Conservation (phyloP, 1,140 invertebrate genomes). For the Bombus sylvicola region DNA sequence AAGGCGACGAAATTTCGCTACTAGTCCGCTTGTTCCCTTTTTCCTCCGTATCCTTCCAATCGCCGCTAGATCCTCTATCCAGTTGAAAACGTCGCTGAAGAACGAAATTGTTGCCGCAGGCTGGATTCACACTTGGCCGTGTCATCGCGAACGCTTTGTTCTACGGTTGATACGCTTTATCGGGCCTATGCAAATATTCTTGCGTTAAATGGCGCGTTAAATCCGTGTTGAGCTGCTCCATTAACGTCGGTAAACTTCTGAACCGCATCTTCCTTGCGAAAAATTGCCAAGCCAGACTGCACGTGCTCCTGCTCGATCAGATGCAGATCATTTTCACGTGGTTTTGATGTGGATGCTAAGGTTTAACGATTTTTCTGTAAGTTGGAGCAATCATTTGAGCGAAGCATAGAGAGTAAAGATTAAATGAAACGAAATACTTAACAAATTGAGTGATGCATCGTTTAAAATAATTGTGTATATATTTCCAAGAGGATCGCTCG, state of each 20-base stretch:
- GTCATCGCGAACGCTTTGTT: slow-evolving; percentile 44
- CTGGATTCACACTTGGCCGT: slow-evolving; percentile 31
- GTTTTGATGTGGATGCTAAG: no score
- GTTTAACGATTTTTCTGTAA: no score
- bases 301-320: background rate
- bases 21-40: background rate
- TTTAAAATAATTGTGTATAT: background rate
- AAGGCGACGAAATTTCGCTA: slow-evolving; percentile 1
- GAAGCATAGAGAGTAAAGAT: no score
- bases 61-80: background rate
- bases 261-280: background rate
- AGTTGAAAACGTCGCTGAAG: background rate
- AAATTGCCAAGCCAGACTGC: background rate
- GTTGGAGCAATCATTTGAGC: no score
- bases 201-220: slow-evolving; percentile 53
- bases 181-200: slow-evolving; percentile 44
- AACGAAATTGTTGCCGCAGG: slow-evolving; percentile 41
- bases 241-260: background rate
- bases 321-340: background rate
- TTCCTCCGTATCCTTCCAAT: background rate
- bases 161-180: slow-evolving; percentile 39
- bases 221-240: slow-evolving; percentile 23
- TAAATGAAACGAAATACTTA: no score
- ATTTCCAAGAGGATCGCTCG: background rate
- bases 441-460: no score